Base-by-base conservation (phyloP, 2,113 vertebrate genomes). In the Albula goreensis region DNA sequence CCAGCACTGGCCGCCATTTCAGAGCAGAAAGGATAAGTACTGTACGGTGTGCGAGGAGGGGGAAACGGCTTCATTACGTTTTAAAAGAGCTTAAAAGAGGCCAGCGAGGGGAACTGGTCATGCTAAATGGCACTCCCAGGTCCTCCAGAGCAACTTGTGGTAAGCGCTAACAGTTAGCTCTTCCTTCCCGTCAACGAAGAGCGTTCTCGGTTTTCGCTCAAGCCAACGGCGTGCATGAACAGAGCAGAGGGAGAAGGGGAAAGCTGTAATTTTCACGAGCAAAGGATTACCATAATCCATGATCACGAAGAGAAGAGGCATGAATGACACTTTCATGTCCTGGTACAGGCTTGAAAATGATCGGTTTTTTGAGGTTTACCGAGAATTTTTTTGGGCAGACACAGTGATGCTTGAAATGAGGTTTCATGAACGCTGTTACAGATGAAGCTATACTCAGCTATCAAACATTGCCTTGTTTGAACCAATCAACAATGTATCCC, bases 61-160 rank as follows among this genome's bases (percentile, higher is more conserved):
- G 90, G 90, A 93, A 91, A 86, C 85, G 88, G 85, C 90, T 89
- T 91, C 93, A 89, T 89, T 87, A 90, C 13, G 85, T 88, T 90
- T 90, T 89, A 89, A 82, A 88, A 92, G 89, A 90, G 90, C 83
- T 80, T 80, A 56, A 79, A 78, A 56, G 53, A n/a, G 48, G n/a
- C 2, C 78, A 88, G 86, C 79, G 90, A 90, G 85, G 91, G 90
- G 91, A 89, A 90, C 92, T 93, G 90, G 56, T 93, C 94, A 94
- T 91, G 91, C 91, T 93, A 93, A 93, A 90, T 93, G 91, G 92
- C 92, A 90, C 90, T 91, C 91, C 93, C 90, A 91, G 1, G 92
- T 93, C 92, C 91, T 94, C 85, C 78, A 19, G 91, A 92, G 91
- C 92, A 91, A 88, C 83, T 84, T 91, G 31, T 89, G 89, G 88